phyloP scores from a whole-genome alignment of 2,797 vertebrate species.

The Phaenicophaeus curvirostris region DNA sequence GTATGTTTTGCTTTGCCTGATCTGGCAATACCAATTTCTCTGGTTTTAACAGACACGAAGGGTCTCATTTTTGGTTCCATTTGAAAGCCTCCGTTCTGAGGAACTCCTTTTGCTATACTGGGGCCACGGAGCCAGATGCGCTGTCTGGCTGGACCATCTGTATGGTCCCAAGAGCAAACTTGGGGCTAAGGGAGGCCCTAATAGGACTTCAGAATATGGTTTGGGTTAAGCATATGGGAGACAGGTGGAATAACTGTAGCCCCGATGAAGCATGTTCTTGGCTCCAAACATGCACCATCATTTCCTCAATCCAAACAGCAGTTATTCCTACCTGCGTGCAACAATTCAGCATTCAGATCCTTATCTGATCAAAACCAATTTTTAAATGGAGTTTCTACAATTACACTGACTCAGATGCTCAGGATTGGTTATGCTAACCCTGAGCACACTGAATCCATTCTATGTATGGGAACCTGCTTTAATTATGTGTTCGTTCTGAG shows the following conservation, averaged over 20 bases:
- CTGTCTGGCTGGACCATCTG: not conserved
- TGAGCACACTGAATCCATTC: not conserved
- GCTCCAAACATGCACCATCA: rapidly evolving
- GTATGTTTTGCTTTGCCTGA: not conserved
- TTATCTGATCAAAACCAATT: not conserved
- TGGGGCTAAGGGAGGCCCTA: not conserved
- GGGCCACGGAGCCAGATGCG: rapidly evolving
- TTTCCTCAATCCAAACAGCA: not conserved
- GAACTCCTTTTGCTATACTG: not conserved
- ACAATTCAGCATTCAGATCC: not conserved
- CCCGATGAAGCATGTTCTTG: not conserved
- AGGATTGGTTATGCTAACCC: not conserved
- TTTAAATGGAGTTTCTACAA: not conserved
- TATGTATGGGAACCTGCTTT: not conserved
- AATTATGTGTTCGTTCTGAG: not conserved
- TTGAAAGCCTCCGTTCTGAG: not conserved
- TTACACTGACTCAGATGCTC: rapidly evolving
- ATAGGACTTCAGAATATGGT: not conserved
- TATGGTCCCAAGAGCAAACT: not conserved
- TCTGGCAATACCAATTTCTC: not conserved
- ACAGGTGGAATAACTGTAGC: not conserved
- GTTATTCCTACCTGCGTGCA: not conserved
- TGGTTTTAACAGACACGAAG: not conserved
- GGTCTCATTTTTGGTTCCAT: not conserved
- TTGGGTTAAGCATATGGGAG: not conserved